A percentile compares a stretch with the other conserved stretches of the same genome.
Conservation (phyloP, 1,140 invertebrate species). For the Papilio machaon region DNA sequence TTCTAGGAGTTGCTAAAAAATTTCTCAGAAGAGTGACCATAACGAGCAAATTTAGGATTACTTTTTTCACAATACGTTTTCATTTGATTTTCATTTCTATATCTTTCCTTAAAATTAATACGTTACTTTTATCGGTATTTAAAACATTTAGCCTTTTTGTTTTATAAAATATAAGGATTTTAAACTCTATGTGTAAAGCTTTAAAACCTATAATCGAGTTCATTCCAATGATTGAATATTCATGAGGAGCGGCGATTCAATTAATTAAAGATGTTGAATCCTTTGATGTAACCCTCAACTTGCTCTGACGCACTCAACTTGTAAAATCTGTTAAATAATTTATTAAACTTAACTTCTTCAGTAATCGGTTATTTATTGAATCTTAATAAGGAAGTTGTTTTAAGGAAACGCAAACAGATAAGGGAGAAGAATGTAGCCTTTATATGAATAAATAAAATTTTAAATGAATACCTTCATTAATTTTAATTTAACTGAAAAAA, state of each 20-base stretch:
- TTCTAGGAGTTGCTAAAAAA: background rate
- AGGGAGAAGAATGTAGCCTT: background rate
- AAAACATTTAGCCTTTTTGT: background rate
- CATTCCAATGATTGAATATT: slow-evolving; percentile 12
- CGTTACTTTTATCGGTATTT: background rate
- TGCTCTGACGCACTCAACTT: background rate
- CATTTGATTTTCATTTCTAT: background rate
- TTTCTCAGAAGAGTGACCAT: background rate
- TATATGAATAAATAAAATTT: background rate
- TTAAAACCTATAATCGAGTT: slow-evolving; percentile 9
- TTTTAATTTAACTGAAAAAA: background rate
- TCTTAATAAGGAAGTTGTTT: slow-evolving; percentile 3
- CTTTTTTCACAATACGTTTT: background rate
- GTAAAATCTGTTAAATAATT: slow-evolving; percentile 18
- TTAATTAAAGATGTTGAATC: slow-evolving; percentile 3
- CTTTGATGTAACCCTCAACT: background rate
- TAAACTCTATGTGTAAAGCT: background rate
- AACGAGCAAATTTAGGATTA: background rate
- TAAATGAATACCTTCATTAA: background rate
- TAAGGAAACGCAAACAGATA: background rate
- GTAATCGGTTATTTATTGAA: background rate
- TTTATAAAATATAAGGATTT: background rate
- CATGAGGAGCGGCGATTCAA: slow-evolving; percentile 12
- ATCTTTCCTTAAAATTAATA: background rate
- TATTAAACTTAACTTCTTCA: background rate